Evolutionary conservation across 2,888 invertebrate species (phyloP), one percentile per base, ranked within the genome.

Genomic region (Heterodera filipjevi): DNA sequence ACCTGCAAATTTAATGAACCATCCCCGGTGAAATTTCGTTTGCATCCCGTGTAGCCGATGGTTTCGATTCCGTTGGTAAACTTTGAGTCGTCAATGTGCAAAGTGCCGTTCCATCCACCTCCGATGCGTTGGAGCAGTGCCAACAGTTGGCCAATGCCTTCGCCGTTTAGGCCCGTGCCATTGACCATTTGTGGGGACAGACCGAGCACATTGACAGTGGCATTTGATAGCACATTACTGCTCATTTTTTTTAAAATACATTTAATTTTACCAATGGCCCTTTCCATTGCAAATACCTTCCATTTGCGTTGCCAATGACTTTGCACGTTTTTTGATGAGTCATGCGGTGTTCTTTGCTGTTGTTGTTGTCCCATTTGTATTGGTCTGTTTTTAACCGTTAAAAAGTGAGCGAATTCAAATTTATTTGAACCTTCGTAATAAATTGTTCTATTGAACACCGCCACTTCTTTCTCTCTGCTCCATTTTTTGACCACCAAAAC

Each of bases 401-500:
- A n/a, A n/a, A n/a, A n/a, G n/a, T n/a, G 22, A 22, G 39, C 39
- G 22, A 53, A 49, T 2, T 19, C 3, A 33, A 12, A 30, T 27
- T n/a, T n/a, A 66, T 27, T 27, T 8, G 53, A n/a, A 68, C 68
- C 68, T 68, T 68, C 68, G 33, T 30, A 32, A 32, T 35, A 35
- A 32, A 68, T 8, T 22, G 68, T 68, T 33, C 68, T 32, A 33
- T 68, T 68, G 33, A 33, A 35, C 68, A 32, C 32, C 22, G 16
- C 19, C 33, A 22, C 22, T 68, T 68, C 33, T 19, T 35, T 35
- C 27, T 68, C 33, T 68, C 68, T 32, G 35, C 33, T 33, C 68
- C 68, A 68, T 68, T 68, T 68, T 68, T 68, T 68, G 33, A 68
- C 68, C 33, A 68, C 32, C 22, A 68, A 68, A 35, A 27, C 33